These are phyloP conservation scores for Sphyrna mokarran DNA, from an alignment of 2,113 vertebrate species.

Conservation along the genomic window DNA sequence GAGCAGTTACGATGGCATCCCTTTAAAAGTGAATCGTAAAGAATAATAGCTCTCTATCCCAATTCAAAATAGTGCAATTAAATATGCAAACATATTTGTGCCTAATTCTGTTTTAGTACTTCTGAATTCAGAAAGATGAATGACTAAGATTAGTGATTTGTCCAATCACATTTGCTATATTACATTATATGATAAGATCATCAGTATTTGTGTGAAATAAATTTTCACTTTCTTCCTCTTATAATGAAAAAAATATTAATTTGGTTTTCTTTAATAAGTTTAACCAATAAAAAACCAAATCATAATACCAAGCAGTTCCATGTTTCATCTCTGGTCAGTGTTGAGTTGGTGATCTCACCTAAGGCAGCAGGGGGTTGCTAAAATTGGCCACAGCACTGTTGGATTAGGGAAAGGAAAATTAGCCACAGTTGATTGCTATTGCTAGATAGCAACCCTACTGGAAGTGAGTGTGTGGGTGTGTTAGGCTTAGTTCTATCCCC, in stretches of 20 bases:
- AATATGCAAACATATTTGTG: not conserved
- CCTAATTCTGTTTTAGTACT: not conserved
- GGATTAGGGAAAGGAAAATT: constrained; percentile 13
- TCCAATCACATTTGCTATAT: too few species aligned
- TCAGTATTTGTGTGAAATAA: not conserved
- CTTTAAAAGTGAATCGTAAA: not conserved
- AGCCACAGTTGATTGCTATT: not conserved
- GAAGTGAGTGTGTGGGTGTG: not conserved
- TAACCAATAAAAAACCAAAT: not conserved
- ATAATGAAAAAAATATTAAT: not conserved
- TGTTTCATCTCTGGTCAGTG: not conserved
- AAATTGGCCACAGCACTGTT: not conserved
- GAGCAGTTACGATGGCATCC: not conserved
- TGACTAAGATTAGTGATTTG: not conserved
- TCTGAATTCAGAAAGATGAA: not conserved
- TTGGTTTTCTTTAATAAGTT: not conserved
- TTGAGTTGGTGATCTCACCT: not conserved
- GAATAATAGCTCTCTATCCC: not conserved
- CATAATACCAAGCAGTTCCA: not conserved
- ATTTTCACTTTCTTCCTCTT: not conserved
- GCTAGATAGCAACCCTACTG: not conserved
- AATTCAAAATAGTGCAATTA: not conserved
- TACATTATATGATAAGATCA: not conserved
- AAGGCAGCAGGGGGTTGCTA: not conserved
- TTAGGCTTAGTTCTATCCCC: not conserved